phyloP scores from a whole-genome alignment of 2,797 vertebrate species.

The Pseudomugil gertrudae region DNA sequence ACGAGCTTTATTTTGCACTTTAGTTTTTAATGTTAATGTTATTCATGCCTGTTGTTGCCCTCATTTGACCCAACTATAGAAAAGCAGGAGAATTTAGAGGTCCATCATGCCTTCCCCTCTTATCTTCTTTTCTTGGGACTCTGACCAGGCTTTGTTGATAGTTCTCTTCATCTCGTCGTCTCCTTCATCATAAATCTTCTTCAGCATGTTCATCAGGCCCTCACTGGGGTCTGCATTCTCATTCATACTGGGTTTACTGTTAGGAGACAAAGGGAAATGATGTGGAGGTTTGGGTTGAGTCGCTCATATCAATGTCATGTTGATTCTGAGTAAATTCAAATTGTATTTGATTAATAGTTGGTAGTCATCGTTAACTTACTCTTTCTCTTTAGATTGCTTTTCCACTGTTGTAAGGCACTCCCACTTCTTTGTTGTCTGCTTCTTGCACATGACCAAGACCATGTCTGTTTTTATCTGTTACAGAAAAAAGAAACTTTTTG shows the following conservation, averaged over 20 bases:
- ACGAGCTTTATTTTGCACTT: constrained; percentile 10
- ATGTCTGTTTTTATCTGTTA: constrained; percentile 94
- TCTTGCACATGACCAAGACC: constrained; percentile 92
- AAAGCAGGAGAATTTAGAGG: constrained; percentile 75
- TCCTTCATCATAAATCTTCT: constrained; percentile 96
- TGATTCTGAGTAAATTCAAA: not conserved
- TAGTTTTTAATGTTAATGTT: constrained; percentile 28
- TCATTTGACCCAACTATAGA: constrained; percentile 24
- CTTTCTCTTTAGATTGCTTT: constrained; percentile 95
- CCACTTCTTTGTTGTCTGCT: constrained; percentile 91
- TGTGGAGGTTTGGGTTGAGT: not conserved
- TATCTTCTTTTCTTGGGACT: constrained; percentile 95
- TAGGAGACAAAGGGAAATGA: not conserved
- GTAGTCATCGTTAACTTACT: constrained; percentile 86
- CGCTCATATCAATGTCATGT: not conserved
- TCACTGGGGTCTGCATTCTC: constrained; percentile 90
- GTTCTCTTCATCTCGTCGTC: constrained; percentile 99
- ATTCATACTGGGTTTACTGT: constrained; percentile 79
- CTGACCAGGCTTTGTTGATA: constrained; percentile 97
- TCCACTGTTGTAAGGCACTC: constrained; percentile 94
- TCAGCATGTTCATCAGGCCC: constrained; percentile 94
- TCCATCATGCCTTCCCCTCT: constrained; percentile 89
- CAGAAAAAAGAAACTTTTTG: constrained; percentile 2
- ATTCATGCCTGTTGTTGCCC: constrained; percentile 16
- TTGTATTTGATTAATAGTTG: not conserved